A percentile compares a stretch with the other conserved stretches of the same genome.
Conservation (phyloP, 2,888 invertebrate genomes). For the Yponomeuta malinellus region DNA sequence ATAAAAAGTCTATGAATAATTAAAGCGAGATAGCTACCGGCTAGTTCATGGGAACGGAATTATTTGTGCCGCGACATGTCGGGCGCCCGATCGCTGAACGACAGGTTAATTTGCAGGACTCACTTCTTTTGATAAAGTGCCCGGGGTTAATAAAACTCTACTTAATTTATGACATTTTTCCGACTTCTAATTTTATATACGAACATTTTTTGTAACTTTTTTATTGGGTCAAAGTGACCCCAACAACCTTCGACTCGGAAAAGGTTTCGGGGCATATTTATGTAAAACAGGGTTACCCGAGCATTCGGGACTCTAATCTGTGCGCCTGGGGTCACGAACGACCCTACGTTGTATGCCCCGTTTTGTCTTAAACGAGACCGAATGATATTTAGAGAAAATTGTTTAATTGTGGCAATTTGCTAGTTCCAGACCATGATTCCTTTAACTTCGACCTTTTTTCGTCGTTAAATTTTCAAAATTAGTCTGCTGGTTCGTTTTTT, state of each 20-base stretch:
- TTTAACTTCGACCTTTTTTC: conserved; percentile 16
- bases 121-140: conserved; percentile 32
- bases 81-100: conserved; percentile 50
- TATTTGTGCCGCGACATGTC: conserved; percentile 67
- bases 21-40: conserved; percentile 73
- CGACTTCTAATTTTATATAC: neutral
- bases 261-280: conserved; percentile 70
- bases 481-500: too few species aligned
- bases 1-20: conserved; percentile 75
- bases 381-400: conserved; percentile 71
- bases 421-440: conserved; percentile 44
- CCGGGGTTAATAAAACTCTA: neutral
- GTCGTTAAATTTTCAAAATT: too few species aligned
- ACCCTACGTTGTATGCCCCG: conserved; percentile 31
- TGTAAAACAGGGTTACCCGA: conserved; percentile 65
- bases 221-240: conserved; percentile 45
- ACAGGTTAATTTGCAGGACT: conserved; percentile 71
- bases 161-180: neutral
- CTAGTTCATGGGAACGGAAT: conserved; percentile 74
- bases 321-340: conserved; percentile 61
- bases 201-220: conserved; percentile 19
- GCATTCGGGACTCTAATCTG: conserved; percentile 59
- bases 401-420: conserved; percentile 72
- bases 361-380: conserved; percentile 46
- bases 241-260: conserved; percentile 42